Evolutionary conservation across 2,113 vertebrate genomes (phyloP).

Genomic region (Rostratula benghalensis): DNA sequence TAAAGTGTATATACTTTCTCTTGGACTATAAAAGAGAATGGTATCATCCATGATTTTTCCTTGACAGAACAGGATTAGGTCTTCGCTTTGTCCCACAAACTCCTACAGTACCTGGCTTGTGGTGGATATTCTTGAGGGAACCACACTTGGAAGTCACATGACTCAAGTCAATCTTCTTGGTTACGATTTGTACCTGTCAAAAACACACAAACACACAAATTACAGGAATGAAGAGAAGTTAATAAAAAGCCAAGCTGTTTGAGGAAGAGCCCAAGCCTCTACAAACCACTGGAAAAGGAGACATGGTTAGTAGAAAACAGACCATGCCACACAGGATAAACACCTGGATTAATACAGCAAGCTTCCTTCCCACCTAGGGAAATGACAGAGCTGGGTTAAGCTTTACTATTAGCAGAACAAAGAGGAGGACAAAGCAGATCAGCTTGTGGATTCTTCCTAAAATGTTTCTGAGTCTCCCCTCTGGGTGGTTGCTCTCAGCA

Average conservation of each 20-base stretch:
- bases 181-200: slow-evolving; percentile 88
- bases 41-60: background rate
- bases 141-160: slow-evolving; percentile 93
- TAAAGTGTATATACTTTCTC: background rate
- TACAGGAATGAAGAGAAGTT: background rate
- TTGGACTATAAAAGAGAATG: background rate
- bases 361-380: slow-evolving; percentile 24
- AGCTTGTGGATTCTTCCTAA: slow-evolving; percentile 16
- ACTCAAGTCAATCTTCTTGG: slow-evolving; percentile 94
- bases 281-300: slow-evolving; percentile 66
- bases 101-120: slow-evolving; percentile 87
- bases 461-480: background rate
- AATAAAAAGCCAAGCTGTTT: background rate
- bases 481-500: background rate
- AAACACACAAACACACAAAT: slow-evolving; percentile 20
- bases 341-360: slow-evolving; percentile 62
- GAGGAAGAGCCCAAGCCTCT: slow-evolving; percentile 4
- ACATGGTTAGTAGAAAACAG: slow-evolving; percentile 64
- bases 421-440: slow-evolving; percentile 23
- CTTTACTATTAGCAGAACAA: slow-evolving; percentile 36
- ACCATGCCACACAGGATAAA: slow-evolving; percentile 31
- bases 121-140: slow-evolving; percentile 91
- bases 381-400: slow-evolving; percentile 34
- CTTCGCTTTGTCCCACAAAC: background rate
- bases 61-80: background rate